Evolutionary conservation across 2,888 invertebrate species (phyloP), one percentile per base, ranked within the genome.

Genomic region (Tromatobia lineatoria): DNA sequence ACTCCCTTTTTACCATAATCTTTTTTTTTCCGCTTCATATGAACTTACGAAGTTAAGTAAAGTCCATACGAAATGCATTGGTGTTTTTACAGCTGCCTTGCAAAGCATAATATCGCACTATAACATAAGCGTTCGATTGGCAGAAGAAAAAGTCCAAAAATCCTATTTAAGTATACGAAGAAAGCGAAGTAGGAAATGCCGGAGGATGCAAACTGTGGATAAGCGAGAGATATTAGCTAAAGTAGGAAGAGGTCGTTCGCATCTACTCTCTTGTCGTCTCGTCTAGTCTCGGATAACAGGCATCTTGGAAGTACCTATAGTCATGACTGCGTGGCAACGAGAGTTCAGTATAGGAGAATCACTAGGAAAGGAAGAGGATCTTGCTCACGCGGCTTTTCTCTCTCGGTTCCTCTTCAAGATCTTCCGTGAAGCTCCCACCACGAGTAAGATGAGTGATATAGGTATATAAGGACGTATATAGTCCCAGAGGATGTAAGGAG

Each of bases 211-310:
- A 90, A 90, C 89, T 86, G 88, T 89, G 91, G 92, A 92, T 92
- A 92, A 92, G 91, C 89, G 83, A 70, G 70, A 88, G 90, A 92
- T 92, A 93, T 93, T 91, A 92, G 90, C 89, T 88, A 88, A 59
- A 80, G 80, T 76, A 73, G 66, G 64, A 83, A 79, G 74, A 78
- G 59, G 74, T 69, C 69, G 74, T 74, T 29, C 57, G 23, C 67
- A 64, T 74, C 69, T 67, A 18, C 47, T 57, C 70, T 50, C 79
- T 59, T 57, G 80, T 80, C 80, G 57, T 76, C 71, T 80, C 64
- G 66, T 80, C 83, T 76, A 76, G 83, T 69, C 75, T 75, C 57
- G 66, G 66, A 50, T 80, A 80, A 83, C 80, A 50, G 80, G 75
- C 76, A 79, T 38, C 70, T 64, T 54, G 54, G 23, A 70, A 79